Percentiles rank a stretch among this genome's conserved stretches.
These are phyloP conservation scores for Acromyrmex charruanus DNA, from an alignment of 1,140 invertebrate species.

Conservation along the genomic window DNA sequence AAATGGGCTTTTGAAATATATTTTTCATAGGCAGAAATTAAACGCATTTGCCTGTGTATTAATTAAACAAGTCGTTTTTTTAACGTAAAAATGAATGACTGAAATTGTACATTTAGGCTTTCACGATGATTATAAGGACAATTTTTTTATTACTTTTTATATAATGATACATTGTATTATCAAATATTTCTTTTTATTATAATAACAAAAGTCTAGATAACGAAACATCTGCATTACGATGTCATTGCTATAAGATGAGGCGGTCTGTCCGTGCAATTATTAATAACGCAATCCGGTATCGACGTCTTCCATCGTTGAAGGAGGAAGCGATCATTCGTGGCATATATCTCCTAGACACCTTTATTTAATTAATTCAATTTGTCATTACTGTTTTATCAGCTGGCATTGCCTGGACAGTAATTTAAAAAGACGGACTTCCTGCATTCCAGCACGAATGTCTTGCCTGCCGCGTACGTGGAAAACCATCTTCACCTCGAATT, in stretches of 20 bases:
- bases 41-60: not conserved
- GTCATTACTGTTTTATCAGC: conserved; percentile 33
- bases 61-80: not conserved
- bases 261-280: conserved; percentile 23
- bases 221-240: conserved; percentile 32
- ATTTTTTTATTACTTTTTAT: not conserved
- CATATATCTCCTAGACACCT: conserved; percentile 8
- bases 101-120: not conserved
- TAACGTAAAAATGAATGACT: not conserved
- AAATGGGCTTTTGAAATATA: too few species aligned
- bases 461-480: not conserved
- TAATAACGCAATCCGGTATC: conserved; percentile 45
- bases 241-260: conserved; percentile 2
- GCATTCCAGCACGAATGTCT: conserved; percentile 29
- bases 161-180: not conserved
- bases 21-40: not conserved
- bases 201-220: not conserved
- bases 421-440: conserved; percentile 42
- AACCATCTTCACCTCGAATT: conserved; percentile 32
- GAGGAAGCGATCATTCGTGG: conserved; percentile 17
- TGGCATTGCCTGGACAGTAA: conserved; percentile 23
- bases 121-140: not conserved
- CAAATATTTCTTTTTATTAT: not conserved
- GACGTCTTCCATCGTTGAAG: conserved; percentile 27
- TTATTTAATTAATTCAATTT: conserved; percentile 57